phyloP scores from a whole-genome alignment of 1,140 invertebrate species.

The Tribolium madens region DNA sequence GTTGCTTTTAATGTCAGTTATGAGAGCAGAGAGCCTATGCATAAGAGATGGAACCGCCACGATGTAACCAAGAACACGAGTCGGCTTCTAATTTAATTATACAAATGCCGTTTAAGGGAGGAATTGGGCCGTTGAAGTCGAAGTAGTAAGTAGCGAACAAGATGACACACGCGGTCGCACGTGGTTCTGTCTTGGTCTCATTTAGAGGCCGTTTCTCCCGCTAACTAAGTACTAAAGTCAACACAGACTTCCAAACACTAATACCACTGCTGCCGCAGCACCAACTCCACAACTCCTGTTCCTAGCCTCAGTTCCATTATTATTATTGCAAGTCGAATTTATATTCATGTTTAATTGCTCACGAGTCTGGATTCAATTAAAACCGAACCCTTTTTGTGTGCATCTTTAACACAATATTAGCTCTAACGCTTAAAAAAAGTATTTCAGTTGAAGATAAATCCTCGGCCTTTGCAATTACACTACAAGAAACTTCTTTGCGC shows the following conservation, averaged over 20 bases:
- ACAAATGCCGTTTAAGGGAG: constrained; percentile 44
- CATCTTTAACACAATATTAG: no score
- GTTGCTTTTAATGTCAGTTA: no score
- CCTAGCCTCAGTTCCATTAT: constrained; percentile 32
- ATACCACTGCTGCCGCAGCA: constrained; percentile 45
- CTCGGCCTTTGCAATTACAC: constrained; percentile 46
- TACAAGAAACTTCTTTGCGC: constrained; percentile 50
- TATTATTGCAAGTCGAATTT: constrained; percentile 24
- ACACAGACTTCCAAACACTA: constrained; percentile 55
- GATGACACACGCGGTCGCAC: constrained; percentile 52
- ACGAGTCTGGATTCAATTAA: constrained; percentile 7
- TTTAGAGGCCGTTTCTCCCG: constrained; percentile 52
- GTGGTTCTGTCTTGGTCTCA: constrained; percentile 55
- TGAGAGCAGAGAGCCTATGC: no score
- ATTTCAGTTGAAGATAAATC: constrained; percentile 52
- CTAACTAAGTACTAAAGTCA: constrained; percentile 56
- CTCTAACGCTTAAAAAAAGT: background rate
- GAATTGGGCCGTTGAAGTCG: constrained; percentile 41
- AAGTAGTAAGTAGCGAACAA: constrained; percentile 47
- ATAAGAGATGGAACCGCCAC: background rate
- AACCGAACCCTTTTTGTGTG: background rate
- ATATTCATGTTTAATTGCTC: constrained; percentile 17
- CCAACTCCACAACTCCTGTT: constrained; percentile 38
- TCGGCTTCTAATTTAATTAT: constrained; percentile 47
- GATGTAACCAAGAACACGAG: constrained; percentile 14